Conservation (phyloP, 1,140 invertebrate species). For the Ostrea edulis region DNA sequence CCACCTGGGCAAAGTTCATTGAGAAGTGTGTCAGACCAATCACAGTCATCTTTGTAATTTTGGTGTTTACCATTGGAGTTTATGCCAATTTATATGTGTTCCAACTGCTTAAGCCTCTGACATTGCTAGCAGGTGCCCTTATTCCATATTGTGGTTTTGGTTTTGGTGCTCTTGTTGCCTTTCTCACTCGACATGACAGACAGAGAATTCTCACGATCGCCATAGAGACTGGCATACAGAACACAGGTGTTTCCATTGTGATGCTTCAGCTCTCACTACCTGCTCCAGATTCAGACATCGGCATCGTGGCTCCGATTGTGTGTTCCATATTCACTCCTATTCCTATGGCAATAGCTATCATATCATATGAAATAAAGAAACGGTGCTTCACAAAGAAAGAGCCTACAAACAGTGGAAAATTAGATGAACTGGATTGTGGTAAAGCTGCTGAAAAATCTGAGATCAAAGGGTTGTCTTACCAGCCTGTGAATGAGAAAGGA, state of each 20-base stretch:
- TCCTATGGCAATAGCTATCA: constrained; percentile 82
- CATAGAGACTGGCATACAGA: constrained; percentile 82
- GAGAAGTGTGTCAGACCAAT: constrained; percentile 82
- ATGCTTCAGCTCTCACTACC: constrained; percentile 79
- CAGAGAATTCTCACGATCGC: constrained; percentile 79
- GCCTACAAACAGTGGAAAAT: not conserved
- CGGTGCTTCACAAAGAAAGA: constrained; percentile 55
- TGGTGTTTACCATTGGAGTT: constrained; percentile 95
- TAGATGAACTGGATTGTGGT: not conserved
- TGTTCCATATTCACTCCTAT: constrained; percentile 96
- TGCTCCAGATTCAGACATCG: constrained; percentile 79
- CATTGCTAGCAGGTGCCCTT: constrained; percentile 89
- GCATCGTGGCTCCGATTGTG: constrained; percentile 77
- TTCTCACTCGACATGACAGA: constrained; percentile 53
- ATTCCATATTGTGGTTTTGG: constrained; percentile 93
- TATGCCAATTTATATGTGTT: constrained; percentile 96
- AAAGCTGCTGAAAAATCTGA: not conserved
- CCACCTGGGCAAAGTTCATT: constrained; percentile 76
- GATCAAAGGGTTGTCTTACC: constrained; percentile 34
- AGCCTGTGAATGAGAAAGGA: constrained; percentile 27
- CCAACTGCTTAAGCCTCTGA: constrained; percentile 83
- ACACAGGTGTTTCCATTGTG: constrained; percentile 79
- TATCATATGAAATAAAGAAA: constrained; percentile 58
- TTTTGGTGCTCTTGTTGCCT: constrained; percentile 82
- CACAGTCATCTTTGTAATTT: constrained; percentile 90